These are phyloP conservation scores for Notarius lentiginosus DNA, from an alignment of 2,113 vertebrate genomes.

Conservation along the genomic window DNA sequence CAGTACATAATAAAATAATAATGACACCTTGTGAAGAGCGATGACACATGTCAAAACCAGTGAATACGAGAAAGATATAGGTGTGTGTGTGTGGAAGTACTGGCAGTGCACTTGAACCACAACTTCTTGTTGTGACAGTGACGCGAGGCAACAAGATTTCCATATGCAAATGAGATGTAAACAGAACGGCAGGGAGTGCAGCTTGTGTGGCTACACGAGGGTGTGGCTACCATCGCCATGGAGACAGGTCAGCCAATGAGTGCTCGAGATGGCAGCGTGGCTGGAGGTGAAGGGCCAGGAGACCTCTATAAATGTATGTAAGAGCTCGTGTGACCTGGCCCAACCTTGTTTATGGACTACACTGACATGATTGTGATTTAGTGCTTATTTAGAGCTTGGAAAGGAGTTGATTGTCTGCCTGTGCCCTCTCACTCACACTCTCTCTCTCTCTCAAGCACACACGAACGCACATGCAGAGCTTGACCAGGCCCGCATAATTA, in stretches of 20 bases:
- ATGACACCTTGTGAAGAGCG: neutral
- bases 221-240: slow-evolving; percentile 36
- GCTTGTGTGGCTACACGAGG: slow-evolving; percentile 29
- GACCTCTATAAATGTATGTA: slow-evolving; percentile 41
- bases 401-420: slow-evolving; percentile 49
- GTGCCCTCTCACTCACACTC: neutral
- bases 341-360: slow-evolving; percentile 49
- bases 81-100: slow-evolving; percentile 7
- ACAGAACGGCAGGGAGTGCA: slow-evolving; percentile 48
- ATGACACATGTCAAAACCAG: neutral
- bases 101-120: slow-evolving; percentile 29
- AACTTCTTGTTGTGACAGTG: slow-evolving; percentile 50
- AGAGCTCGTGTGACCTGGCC: slow-evolving; percentile 38
- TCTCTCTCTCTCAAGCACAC: neutral
- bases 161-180: slow-evolving; percentile 54
- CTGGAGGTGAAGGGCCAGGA: slow-evolving; percentile 32
- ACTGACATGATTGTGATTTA: slow-evolving; percentile 49
- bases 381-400: slow-evolving; percentile 52
- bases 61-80: neutral
- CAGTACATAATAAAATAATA: neutral
- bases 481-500: slow-evolving; percentile 52
- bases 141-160: slow-evolving; percentile 44
- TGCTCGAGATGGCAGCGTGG: slow-evolving; percentile 7
- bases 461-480: slow-evolving; percentile 38
- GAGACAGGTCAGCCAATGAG: slow-evolving; percentile 32